Evolutionary conservation across 1,140 invertebrate species (phyloP), one percentile per base, ranked within the genome.

Genomic region (Anastrepha obliqua): DNA sequence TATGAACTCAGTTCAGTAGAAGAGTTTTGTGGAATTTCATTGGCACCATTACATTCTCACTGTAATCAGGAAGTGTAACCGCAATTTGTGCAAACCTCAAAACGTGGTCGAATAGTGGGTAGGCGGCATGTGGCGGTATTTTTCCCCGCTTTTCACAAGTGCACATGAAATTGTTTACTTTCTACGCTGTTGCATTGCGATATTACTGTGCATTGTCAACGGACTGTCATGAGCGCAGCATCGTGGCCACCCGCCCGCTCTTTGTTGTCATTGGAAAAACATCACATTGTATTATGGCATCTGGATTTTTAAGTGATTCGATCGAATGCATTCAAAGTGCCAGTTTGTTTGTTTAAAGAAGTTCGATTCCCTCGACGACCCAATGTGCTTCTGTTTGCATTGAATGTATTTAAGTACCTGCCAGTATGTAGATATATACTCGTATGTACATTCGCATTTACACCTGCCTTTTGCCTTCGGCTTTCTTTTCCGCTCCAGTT

Each of bases 111-210:
- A 74, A 74, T 74, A 74, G 42, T 44, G 15, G 11, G 60, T 13
- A 62, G 17, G 60, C 15, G 60, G 42, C 17, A n/a, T 62, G 60
- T 62, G 60, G 15, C 17, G 13, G 8, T 62, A n/a, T 11, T 62
- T 62, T 39, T 29, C 29, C 29, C 1, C 3, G 42, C 44, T 47
- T 81, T 81, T 81, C 74, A 55, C 44, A 81, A 55, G 55, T 55
- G 47, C 74, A 81, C 20, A 29, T 11, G 74, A 55, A 81, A 81
- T 81, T 81, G 74, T 81, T 81, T 81, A 55, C 74, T 29, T 81
- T 81, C 74, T 58, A 2, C 74, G 44, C 74, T n/a, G 47, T 81
- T 81, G 47, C 74, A 55, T 3, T 8, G 51, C 67, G 29, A 39
- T 13, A 51, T 2, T 42, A 13, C 74, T 81, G 74, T 15, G 55